These are phyloP conservation scores for Eclectus roratus DNA, from an alignment of 2,113 vertebrate genomes.

Conservation along the genomic window DNA sequence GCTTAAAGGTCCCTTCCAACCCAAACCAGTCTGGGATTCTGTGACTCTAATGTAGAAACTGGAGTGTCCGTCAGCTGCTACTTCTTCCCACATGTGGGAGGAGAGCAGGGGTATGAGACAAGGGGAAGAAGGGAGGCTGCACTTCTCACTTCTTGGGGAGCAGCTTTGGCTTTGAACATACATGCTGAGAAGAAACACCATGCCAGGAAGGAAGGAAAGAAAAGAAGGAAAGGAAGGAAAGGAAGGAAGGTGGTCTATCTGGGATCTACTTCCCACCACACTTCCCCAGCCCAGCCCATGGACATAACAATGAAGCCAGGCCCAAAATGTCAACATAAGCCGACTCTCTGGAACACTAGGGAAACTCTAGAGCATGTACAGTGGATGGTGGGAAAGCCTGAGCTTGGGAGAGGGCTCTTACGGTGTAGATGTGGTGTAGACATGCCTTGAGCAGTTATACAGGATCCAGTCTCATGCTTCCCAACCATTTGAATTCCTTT, in stretches of 20 bases:
- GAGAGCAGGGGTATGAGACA: not conserved
- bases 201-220: not conserved
- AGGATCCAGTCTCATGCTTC: not conserved
- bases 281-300: not conserved
- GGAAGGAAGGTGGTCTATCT: not conserved
- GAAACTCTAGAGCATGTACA: not conserved
- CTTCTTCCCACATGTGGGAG: not conserved
- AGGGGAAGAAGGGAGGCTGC: not conserved
- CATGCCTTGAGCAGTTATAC: not conserved
- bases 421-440: not conserved
- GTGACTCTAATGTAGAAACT: not conserved
- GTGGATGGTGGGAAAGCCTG: not conserved
- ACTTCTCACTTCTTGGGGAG: not conserved
- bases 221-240: no score
- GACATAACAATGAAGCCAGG: not conserved
- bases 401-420: not conserved
- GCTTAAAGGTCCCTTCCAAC: not conserved
- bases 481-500: not conserved
- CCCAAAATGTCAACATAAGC: not conserved
- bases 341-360: not conserved
- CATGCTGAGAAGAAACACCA: not conserved
- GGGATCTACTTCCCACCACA: not conserved
- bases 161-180: not conserved
- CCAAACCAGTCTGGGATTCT: not conserved
- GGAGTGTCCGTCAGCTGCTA: not conserved